Percentiles rank a stretch among this genome's conserved stretches.
Evolutionary conservation across 2,113 vertebrate genomes (phyloP).

Genomic region (Fregetta grallaria): DNA sequence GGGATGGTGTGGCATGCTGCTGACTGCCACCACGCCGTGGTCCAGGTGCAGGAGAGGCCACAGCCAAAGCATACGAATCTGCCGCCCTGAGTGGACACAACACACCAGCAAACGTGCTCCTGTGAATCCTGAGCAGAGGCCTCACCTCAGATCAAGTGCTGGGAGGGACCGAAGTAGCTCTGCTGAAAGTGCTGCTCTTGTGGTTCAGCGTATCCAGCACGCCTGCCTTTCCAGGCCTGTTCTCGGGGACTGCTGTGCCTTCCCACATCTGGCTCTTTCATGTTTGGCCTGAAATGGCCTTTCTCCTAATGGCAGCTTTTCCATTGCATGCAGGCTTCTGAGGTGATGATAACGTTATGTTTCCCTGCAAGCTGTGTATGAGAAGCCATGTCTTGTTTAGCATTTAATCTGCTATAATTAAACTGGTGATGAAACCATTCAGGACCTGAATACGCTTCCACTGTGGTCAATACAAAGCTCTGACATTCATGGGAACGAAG

Average conservation of each 20-base stretch:
- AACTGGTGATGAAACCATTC: background rate
- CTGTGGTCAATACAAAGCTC: background rate
- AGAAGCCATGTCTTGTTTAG: background rate
- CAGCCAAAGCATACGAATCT: background rate
- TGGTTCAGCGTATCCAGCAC: background rate
- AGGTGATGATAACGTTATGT: background rate
- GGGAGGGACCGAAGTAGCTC: background rate
- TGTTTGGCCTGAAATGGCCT: conserved; percentile 27
- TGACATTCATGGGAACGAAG: background rate
- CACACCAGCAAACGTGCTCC: background rate
- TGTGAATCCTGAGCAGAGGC: background rate
- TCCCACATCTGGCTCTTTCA: conserved; percentile 2
- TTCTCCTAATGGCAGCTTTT: background rate
- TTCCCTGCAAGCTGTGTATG: background rate
- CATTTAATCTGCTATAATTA: background rate
- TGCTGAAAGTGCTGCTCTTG: background rate
- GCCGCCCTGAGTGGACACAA: background rate
- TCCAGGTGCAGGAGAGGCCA: background rate
- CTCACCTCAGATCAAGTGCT: fast-evolving
- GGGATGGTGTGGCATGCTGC: background rate
- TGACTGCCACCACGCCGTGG: fast-evolving
- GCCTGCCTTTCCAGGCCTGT: background rate
- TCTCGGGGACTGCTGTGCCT: background rate
- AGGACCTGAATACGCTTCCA: background rate
- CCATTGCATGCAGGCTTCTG: background rate